A percentile compares a stretch with the other conserved stretches of the same genome.
Evolutionary conservation across 2,797 vertebrate species (phyloP).

Genomic region (Spea hammondii): DNA sequence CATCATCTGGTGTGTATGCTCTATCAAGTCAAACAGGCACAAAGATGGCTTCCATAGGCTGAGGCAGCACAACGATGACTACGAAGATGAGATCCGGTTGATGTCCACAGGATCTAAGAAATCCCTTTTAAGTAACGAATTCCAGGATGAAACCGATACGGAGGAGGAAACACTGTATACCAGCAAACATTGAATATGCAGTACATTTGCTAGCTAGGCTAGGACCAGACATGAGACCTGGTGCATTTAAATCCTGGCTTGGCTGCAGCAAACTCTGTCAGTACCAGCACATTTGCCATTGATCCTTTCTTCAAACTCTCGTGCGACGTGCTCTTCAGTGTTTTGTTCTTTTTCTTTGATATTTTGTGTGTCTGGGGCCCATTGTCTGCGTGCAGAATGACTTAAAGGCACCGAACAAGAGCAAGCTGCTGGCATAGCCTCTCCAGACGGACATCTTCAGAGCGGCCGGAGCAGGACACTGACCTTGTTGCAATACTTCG

Average conservation of each 20-base stretch:
- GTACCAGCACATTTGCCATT: constrained; percentile 48
- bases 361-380: constrained; percentile 32
- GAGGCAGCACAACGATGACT: constrained; percentile 90
- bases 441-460: constrained; percentile 8
- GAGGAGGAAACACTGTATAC: constrained; percentile 95
- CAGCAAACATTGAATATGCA: constrained; percentile 85
- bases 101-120: constrained; percentile 95
- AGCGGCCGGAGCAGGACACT: background rate
- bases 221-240: constrained; percentile 18
- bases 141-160: constrained; percentile 97
- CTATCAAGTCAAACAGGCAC: constrained; percentile 89
- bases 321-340: constrained; percentile 46
- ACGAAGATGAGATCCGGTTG: constrained; percentile 93
- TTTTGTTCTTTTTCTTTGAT: constrained; percentile 13
- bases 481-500: constrained; percentile 37
- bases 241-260: constrained; percentile 27
- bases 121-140: constrained; percentile 89
- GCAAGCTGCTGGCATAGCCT: constrained; percentile 3
- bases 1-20: constrained; percentile 97
- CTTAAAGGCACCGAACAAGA: background rate
- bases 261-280: background rate
- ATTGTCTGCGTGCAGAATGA: constrained; percentile 22
- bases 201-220: background rate
- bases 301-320: constrained; percentile 40
- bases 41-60: constrained; percentile 97